phyloP scores from a whole-genome alignment of 2,113 vertebrate genomes.

The Phalacrocorax aristotelis region DNA sequence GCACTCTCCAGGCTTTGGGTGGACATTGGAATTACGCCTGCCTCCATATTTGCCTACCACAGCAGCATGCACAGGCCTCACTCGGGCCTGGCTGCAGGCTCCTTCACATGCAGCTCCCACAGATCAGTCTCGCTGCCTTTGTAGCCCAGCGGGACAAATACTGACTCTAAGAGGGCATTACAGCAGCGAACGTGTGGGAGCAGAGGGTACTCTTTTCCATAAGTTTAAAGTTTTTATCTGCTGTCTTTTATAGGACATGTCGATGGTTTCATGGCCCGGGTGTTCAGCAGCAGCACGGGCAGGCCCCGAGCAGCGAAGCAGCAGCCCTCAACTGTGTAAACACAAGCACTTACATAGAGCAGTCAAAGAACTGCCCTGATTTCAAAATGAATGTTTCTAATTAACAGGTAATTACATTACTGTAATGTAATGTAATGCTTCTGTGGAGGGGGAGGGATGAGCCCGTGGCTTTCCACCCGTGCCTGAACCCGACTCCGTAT shows the following conservation, averaged over 20 bases:
- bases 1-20: background rate
- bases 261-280: accelerated
- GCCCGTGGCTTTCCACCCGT: accelerated
- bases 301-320: background rate
- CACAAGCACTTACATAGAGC: too few species aligned
- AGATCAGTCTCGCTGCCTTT: background rate
- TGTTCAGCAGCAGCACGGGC: background rate
- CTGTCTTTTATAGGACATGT: accelerated
- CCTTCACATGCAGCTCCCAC: background rate
- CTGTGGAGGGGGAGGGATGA: background rate
- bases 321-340: accelerated
- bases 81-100: accelerated
- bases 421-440: too few species aligned
- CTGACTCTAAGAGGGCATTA: background rate
- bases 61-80: accelerated
- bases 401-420: too few species aligned
- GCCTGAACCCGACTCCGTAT: too few species aligned
- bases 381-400: background rate
- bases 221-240: background rate
- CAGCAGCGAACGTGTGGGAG: background rate
- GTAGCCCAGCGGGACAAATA: background rate
- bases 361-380: accelerated
- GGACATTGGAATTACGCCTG: accelerated
- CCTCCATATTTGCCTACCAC: background rate
- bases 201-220: background rate